Conservation (phyloP, 2,888 invertebrate species). For the Drosophila neutralis region DNA sequence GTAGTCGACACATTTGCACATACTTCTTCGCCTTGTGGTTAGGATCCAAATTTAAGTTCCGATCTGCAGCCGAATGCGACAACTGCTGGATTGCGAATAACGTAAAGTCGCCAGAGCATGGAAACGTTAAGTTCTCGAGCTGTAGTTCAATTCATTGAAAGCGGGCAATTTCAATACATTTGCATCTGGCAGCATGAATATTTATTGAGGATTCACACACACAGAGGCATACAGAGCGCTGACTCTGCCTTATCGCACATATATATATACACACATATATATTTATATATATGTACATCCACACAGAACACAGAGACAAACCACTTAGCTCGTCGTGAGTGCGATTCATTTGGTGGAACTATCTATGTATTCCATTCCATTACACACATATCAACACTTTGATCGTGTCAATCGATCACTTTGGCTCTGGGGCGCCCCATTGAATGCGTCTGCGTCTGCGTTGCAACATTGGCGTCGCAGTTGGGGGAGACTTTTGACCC, state of each 20-base stretch:
- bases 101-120: constrained; percentile 60
- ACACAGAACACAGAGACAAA: constrained; percentile 37
- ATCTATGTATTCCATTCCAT: constrained; percentile 55
- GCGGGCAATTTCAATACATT: constrained; percentile 72
- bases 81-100: constrained; percentile 85
- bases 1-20: constrained; percentile 23
- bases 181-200: constrained; percentile 76
- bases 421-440: constrained; percentile 61
- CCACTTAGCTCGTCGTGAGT: constrained; percentile 66
- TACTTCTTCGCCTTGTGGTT: constrained; percentile 69
- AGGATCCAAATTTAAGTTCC: constrained; percentile 61
- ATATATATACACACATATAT: not conserved
- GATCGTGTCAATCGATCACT: constrained; percentile 82
- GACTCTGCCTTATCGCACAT: constrained; percentile 50
- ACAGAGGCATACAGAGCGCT: constrained; percentile 25
- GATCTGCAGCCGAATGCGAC: constrained; percentile 84
- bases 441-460: constrained; percentile 49
- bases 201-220: constrained; percentile 73
- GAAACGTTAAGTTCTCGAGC: constrained; percentile 69
- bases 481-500: constrained; percentile 85
- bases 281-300: not conserved
- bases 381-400: constrained; percentile 75
- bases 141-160: constrained; percentile 62
- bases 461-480: constrained; percentile 72
- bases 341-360: constrained; percentile 67